Percentiles rank a stretch among this genome's conserved stretches.
Evolutionary conservation across 2,797 vertebrate species (phyloP).

Genomic region (Xerus rutilus): DNA sequence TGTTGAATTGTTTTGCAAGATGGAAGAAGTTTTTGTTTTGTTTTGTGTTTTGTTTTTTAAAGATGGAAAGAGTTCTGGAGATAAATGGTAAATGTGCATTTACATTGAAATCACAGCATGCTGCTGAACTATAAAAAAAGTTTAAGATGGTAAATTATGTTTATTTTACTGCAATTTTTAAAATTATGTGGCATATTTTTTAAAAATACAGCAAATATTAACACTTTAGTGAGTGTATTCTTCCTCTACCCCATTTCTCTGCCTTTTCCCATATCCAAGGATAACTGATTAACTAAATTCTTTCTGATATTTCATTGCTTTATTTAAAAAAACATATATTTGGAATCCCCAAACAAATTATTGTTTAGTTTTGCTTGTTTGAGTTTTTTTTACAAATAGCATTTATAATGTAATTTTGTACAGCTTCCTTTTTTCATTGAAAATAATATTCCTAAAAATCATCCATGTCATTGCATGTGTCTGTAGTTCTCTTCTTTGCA

Average conservation of each 20-base stretch:
- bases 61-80: neutral
- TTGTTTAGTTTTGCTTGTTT: neutral
- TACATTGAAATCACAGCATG: neutral
- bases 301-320: conserved; percentile 13
- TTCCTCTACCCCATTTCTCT: neutral
- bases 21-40: neutral
- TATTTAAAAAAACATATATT: neutral
- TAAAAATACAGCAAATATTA: neutral
- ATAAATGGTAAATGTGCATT: neutral
- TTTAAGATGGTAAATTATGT: neutral
- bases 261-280: neutral
- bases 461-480: neutral
- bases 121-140: neutral
- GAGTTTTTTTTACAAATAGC: neutral
- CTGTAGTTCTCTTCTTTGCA: neutral
- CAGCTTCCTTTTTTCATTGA: neutral
- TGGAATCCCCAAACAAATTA: neutral
- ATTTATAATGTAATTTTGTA: conserved; percentile 2
- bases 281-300: neutral
- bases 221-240: neutral
- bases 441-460: conserved; percentile 12
- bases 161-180: conserved; percentile 22
- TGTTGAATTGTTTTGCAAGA: conserved; percentile 35
- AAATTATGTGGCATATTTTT: neutral
- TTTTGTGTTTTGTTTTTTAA: too few species aligned